Evolutionary conservation across 2,888 invertebrate genomes (phyloP), one percentile per base, ranked within the genome.

Genomic region (Andrena flavipes): DNA sequence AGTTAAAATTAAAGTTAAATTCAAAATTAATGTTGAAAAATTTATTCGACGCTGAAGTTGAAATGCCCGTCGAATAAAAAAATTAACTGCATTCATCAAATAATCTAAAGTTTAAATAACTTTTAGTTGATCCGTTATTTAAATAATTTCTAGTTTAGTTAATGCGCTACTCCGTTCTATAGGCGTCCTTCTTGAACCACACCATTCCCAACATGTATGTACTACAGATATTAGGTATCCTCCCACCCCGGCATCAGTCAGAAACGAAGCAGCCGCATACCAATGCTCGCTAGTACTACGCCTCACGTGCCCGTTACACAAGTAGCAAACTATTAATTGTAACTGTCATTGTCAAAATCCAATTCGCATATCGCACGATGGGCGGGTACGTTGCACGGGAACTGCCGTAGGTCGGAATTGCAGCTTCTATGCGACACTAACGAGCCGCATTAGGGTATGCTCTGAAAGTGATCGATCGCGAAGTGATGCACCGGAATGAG

Each of bases 341-440:
- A 68, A 78, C 68, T 68, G 79, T 68, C 80, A 79, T 68, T 73
- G 79, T 80, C 80, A 73, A 73, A 74, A 77, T 77, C 59, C 65
- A 72, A 69, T 60, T 74, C 82, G 82, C 82, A 63, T 78, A 84
- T 82, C 56, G 59, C 42, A 42, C 64, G 56, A 59, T n/a, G 13
- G 10, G 16, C 7, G 33, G 67, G 6, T 51, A 77, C 59, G 70
- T 42, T 59, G 73, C 76, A 26, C 29, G 65, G 30, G 23, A 35
- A 42, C 69, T 5, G 35, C 48, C 35, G 72, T 29, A 20, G 75
- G 48, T 48, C 68, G 62, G 62, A 76, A 76, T 76, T 72, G 76
- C 76, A 76, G 76, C 68, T 76, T 82, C 81, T 81, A 81, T 72
- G 82, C 82, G 68, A 81, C 76, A 72, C 81, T 82, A 82, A 81